Evolutionary conservation across 2,888 invertebrate genomes (phyloP).

Genomic region (Coremacera marginata): DNA sequence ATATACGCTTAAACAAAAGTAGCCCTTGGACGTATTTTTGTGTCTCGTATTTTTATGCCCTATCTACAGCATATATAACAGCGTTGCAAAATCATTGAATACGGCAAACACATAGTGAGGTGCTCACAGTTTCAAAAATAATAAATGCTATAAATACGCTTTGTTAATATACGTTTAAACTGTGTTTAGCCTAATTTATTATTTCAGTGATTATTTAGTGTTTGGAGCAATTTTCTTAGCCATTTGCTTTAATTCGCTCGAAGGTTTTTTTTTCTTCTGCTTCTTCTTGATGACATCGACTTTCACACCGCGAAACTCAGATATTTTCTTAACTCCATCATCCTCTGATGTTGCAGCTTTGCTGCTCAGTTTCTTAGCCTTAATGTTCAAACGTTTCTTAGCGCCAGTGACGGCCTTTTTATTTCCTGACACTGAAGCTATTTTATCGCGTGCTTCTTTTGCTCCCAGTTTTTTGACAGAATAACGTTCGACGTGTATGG

Average conservation of each 20-base stretch:
- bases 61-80: too few species aligned
- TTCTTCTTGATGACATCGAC: constrained; percentile 57
- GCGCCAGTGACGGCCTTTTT: constrained; percentile 45
- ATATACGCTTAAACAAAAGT: too few species aligned
- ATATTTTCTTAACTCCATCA: constrained; percentile 56
- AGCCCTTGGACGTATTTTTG: too few species aligned
- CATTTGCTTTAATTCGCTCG: constrained; percentile 56
- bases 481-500: constrained; percentile 65
- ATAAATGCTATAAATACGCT: too few species aligned
- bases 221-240: constrained; percentile 67
- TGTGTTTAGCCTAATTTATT: too few species aligned
- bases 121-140: too few species aligned
- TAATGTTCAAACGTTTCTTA: constrained; percentile 50
- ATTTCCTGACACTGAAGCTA: constrained; percentile 34
- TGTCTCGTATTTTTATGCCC: too few species aligned
- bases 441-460: constrained; percentile 54
- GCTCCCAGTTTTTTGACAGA: constrained; percentile 60
- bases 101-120: too few species aligned
- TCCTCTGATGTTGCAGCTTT: not conserved
- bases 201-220: constrained; percentile 1
- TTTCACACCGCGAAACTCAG: constrained; percentile 63
- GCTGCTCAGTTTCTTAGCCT: constrained; percentile 40
- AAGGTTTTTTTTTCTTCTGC: constrained; percentile 57
- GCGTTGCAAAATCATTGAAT: too few species aligned
- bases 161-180: too few species aligned